Percentiles rank a stretch among this genome's conserved stretches.
Evolutionary conservation across 2,888 invertebrate genomes (phyloP).

Genomic region (Parnassius glacialis): DNA sequence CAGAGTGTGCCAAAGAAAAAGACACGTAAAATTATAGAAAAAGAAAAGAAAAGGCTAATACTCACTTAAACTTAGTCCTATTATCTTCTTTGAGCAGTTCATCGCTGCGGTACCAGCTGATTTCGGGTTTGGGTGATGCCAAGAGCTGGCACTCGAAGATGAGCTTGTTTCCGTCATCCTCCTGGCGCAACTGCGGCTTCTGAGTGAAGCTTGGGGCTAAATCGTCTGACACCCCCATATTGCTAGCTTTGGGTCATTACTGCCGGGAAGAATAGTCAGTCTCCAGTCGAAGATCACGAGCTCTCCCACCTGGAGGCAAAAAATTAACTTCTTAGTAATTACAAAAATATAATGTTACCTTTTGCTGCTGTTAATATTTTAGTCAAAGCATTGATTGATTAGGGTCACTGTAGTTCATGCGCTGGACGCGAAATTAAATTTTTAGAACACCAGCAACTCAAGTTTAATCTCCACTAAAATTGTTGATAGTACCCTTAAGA

Average conservation of each 20-base stretch:
- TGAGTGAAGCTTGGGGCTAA: constrained; percentile 99
- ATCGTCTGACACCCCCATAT: constrained; percentile 94
- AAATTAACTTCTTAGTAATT: neutral
- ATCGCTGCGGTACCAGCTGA: constrained; percentile 95
- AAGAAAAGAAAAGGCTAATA: constrained; percentile 26
- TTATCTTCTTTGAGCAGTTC: constrained; percentile 90
- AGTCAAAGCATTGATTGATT: no score
- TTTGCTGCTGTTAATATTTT: no score
- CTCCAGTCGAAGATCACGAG: constrained; percentile 36
- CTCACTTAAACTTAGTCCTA: constrained; percentile 89
- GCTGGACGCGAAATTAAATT: no score
- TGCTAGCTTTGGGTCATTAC: constrained; percentile 71
- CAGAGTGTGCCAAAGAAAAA: no score
- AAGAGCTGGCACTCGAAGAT: constrained; percentile 96
- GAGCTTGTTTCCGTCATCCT: constrained; percentile 96
- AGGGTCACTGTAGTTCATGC: no score
- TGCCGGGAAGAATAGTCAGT: constrained; percentile 46
- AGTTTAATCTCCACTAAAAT: no score
- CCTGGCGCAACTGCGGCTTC: constrained; percentile 97
- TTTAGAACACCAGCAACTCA: no score
- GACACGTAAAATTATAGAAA: no score
- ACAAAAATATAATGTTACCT: no score
- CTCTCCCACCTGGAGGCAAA: constrained; percentile 44
- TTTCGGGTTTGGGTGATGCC: constrained; percentile 93
- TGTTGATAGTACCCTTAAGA: no score